phyloP scores from a whole-genome alignment of 2,888 invertebrate species.

The Trichogramma evanescens region DNA sequence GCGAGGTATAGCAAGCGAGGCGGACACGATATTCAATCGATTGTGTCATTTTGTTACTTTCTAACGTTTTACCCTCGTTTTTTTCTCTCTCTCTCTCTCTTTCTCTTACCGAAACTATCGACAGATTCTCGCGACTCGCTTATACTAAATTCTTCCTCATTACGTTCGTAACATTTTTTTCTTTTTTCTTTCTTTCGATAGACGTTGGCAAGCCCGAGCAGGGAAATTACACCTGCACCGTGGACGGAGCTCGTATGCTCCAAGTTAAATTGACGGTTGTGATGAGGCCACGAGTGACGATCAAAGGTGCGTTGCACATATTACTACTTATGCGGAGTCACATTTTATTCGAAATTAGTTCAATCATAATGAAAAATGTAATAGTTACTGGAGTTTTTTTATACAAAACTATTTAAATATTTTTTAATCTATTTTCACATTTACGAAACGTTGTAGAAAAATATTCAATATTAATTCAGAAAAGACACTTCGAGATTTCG shows the following conservation, averaged over 20 bases:
- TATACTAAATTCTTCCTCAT: too few relatives aligned
- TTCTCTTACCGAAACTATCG: too few relatives aligned
- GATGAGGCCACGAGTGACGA: constrained; percentile 50
- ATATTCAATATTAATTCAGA: too few relatives aligned
- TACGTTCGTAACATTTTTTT: not conserved
- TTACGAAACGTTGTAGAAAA: too few relatives aligned
- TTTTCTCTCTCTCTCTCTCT: too few relatives aligned
- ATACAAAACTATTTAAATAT: too few relatives aligned
- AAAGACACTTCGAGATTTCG: too few relatives aligned
- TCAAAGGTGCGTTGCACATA: constrained; percentile 43
- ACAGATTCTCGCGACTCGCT: too few relatives aligned
- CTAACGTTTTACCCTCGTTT: not conserved
- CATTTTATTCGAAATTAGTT: too few relatives aligned
- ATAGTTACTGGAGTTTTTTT: too few relatives aligned
- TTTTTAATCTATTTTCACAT: too few relatives aligned
- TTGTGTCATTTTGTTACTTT: not conserved
- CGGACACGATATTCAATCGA: not conserved
- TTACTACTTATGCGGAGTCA: not conserved
- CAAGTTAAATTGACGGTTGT: constrained; percentile 51
- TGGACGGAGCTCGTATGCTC: constrained; percentile 55
- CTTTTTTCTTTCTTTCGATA: constrained; percentile 9
- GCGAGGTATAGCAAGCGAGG: constrained; percentile 29
- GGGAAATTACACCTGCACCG: constrained; percentile 64
- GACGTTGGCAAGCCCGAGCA: constrained; percentile 58
- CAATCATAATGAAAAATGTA: too few relatives aligned